Evolutionary conservation across 1,140 invertebrate genomes (phyloP), one percentile per base, ranked within the genome.

Genomic region (Calephelis nemesis): DNA sequence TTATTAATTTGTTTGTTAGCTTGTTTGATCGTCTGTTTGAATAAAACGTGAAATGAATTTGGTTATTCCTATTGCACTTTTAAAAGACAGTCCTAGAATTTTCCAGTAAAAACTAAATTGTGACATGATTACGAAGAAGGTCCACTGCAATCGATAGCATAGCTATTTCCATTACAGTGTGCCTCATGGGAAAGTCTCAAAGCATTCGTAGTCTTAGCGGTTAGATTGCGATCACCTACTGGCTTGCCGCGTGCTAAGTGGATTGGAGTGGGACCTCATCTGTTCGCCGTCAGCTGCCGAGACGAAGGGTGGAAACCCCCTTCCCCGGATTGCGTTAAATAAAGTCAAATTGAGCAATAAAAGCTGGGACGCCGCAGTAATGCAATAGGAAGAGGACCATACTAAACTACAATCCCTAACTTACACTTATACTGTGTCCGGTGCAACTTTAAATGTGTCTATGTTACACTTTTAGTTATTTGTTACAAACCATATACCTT

Each of bases 331-430:
- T 86, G 89, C 87, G 83, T 88, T 91, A 90, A 91, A 92, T 89
- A 91, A 90, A 91, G 86, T 90, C 85, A 91, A 91, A 92, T 91
- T 92, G 90, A 91, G 88, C 87, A 91, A 91, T 91, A 92, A 92
- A 91, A 87, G 84, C 85, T 73, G 80, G 80, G 70, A 76, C 73
- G 75, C 83, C 84, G 82, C 79, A 69, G 78, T 87, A 88, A 88
- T 87, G 82, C 83, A 79, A 87, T 84, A 79, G 82, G 78, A 81
- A 76, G 79, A 76, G 77, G 80, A 83, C 78, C 74, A 72, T 73
- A 70, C 69, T 77, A 66, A 74, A 78, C 82, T 84, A 79, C 77
- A 78, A 77, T 58, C 80, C 77, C 77, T 88, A 82, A 85, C 85
- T 85, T 83, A 79, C 76, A 81, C 75, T 54, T 58, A 39, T 58